Percentiles rank a stretch among this genome's conserved stretches.
These are phyloP conservation scores for Varroa destructor DNA, from an alignment of 1,140 invertebrate species.

Conservation along the genomic window DNA sequence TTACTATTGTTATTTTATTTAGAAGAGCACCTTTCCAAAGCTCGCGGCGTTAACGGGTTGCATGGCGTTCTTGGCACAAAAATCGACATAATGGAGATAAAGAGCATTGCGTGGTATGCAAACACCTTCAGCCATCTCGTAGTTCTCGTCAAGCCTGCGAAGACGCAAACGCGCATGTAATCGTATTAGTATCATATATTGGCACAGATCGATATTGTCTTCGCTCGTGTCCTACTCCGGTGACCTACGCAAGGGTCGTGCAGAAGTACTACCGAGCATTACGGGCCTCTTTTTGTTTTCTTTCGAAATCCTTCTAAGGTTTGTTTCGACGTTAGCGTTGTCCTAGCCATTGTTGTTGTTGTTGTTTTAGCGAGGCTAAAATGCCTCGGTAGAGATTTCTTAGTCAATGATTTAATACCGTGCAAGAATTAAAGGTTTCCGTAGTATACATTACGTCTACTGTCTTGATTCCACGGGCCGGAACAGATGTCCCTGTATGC, in stretches of 20 bases:
- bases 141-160: slow-evolving; percentile 47
- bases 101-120: slow-evolving; percentile 48
- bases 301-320: neutral
- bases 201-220: neutral
- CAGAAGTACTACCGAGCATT: no score
- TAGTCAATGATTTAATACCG: no score
- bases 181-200: slow-evolving; percentile 2
- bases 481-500: no score
- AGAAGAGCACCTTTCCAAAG: slow-evolving; percentile 46
- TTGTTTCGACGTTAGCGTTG: no score
- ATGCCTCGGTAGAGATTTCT: no score
- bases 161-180: neutral
- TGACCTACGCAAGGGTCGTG: neutral
- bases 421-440: no score
- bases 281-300: neutral
- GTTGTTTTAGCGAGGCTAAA: no score
- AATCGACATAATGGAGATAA: slow-evolving; percentile 48
- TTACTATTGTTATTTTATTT: neutral
- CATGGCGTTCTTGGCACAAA: slow-evolving; percentile 44
- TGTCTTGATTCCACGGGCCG: no score
- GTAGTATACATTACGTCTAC: no score
- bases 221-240: neutral
- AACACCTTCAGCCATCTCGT: slow-evolving; percentile 48
- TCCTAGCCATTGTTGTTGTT: no score
- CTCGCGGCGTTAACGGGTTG: slow-evolving; percentile 49